A percentile compares a stretch with the other conserved stretches of the same genome.
These are phyloP conservation scores for Caenorhabditis macrosperma DNA, from an alignment of 2,888 invertebrate species.

Conservation along the genomic window DNA sequence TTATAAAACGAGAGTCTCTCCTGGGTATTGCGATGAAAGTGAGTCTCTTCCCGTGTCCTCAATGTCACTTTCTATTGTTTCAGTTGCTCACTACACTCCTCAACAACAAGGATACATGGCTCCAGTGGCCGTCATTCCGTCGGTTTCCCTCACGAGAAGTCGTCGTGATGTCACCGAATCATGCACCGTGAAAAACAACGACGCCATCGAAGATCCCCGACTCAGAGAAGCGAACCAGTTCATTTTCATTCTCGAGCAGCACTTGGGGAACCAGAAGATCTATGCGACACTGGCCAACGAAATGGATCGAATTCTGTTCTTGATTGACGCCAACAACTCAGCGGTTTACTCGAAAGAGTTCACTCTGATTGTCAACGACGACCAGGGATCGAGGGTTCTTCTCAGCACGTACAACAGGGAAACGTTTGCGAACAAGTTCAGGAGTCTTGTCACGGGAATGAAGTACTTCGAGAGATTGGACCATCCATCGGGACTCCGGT, in stretches of 20 bases:
- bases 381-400: slow-evolving; percentile 23
- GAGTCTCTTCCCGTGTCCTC: not conserved
- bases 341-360: slow-evolving; percentile 25
- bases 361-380: slow-evolving; percentile 38
- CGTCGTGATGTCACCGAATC: slow-evolving; percentile 5
- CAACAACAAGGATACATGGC: slow-evolving; percentile 21
- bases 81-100: slow-evolving; percentile 39
- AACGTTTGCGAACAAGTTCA: slow-evolving; percentile 10
- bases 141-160: not conserved
- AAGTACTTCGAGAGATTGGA: not conserved
- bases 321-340: not conserved
- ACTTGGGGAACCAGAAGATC: not conserved
- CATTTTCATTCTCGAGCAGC: slow-evolving; percentile 31
- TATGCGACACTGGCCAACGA: slow-evolving; percentile 19
- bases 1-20: slow-evolving; percentile 31
- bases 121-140: not conserved
- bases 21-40: slow-evolving; percentile 42
- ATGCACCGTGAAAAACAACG: slow-evolving; percentile 9
- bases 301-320: slow-evolving; percentile 19
- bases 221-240: slow-evolving; percentile 22
- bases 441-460: not conserved
- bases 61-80: not conserved
- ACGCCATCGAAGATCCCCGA: slow-evolving; percentile 39
- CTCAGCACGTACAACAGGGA: slow-evolving; percentile 26
- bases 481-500: slow-evolving; percentile 10